Evolutionary conservation across 1,140 invertebrate genomes (phyloP), one percentile per base, ranked within the genome.

Genomic region (Chrysopa pallens): DNA sequence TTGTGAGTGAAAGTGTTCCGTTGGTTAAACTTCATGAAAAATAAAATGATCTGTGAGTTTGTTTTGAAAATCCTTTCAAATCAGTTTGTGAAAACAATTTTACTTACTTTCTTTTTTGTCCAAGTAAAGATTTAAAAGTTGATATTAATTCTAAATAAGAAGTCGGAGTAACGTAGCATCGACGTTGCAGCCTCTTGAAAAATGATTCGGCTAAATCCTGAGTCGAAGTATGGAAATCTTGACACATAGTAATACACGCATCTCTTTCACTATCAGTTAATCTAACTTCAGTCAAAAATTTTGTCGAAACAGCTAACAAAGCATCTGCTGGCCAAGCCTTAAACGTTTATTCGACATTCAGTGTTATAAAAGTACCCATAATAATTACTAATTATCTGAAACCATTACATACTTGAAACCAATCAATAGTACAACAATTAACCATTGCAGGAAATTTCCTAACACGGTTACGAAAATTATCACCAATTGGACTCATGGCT

Each of bases 351-450:
- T n/a, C n/a, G n/a, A n/a, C n/a, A n/a, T n/a, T n/a, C n/a, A 38
- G 39, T 29, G 23, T 6, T 28, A 40, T 12, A 23, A 4, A 23
- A 3, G 17, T 23, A 23, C 17, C n/a, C n/a, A n/a, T n/a, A n/a
- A n/a, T n/a, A n/a, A n/a, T n/a, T n/a, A n/a, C n/a, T n/a, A n/a
- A n/a, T n/a, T n/a, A n/a, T n/a, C n/a, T 11, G 11, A 31, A 33
- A 33, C 33, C 12, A n/a, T n/a, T 44, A 49, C 42, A 58, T 63
- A 87, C 87, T 69, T 95, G 88, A 62, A 96, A 90, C 92, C 91
- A 96, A 65, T 96, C 88, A 47, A 96, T 94, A 0, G 91, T 95
- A 56, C 92, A 96, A 57, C 91, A 95, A 59, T 94, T 96, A 17
- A 96, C 86, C 23, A 97, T 71, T 1, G 89, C 84, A 1, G 91